These are phyloP conservation scores for Molossus alvarezi DNA, from an alignment of 2,797 vertebrate genomes.

Conservation along the genomic window DNA sequence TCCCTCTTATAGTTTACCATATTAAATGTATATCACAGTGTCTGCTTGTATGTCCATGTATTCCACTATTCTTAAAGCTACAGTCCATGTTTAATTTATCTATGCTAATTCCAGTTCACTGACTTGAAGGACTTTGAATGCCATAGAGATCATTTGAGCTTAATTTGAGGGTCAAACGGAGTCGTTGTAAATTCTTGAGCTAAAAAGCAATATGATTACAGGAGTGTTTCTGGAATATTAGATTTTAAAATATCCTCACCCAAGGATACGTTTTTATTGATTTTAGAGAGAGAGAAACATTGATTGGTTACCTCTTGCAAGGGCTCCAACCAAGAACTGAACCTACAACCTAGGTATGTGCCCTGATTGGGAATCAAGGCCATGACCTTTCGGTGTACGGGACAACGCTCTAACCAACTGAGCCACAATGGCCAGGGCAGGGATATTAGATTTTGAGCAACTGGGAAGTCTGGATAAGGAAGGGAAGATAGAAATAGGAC, in stretches of 20 bases:
- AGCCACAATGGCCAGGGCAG: neutral
- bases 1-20: neutral
- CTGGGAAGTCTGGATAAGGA: neutral
- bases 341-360: neutral
- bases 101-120: neutral
- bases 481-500: neutral
- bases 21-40: neutral
- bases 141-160: neutral
- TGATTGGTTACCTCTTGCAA: neutral
- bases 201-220: neutral
- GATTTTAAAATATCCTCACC: neutral
- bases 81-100: neutral
- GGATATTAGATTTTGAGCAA: slow-evolving; percentile 11
- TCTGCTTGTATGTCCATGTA: neutral
- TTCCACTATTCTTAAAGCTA: neutral
- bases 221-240: neutral
- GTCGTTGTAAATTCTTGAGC: slow-evolving; percentile 33
- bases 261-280: neutral
- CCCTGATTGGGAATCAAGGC: neutral
- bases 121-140: neutral
- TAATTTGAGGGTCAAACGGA: neutral
- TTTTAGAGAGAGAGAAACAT: neutral
- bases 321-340: neutral
- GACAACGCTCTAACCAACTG: neutral
- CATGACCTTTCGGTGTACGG: neutral